Base-by-base conservation (phyloP, 2,797 vertebrate species). In the Pachyuromys duprasi region DNA sequence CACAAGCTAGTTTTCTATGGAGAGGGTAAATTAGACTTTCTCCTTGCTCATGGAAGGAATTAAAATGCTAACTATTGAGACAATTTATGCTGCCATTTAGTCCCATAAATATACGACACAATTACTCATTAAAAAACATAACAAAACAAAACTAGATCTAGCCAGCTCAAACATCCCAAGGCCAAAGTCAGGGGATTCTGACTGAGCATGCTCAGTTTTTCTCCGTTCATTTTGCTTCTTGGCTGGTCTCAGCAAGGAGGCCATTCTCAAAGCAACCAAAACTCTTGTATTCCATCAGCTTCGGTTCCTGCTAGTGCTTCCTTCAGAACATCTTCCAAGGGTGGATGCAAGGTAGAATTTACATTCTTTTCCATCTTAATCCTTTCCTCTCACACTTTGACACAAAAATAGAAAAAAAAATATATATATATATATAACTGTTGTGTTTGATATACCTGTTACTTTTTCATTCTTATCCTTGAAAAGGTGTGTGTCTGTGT, bases 41-140 rank as follows among this genome's bases (percentile, higher is more conserved):
- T 31, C 33, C 49, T 62, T 91, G 89, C 55, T 90, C 91, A 83
- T 86, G 90, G 91, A 95, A 42, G 78, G 89, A 94, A 90, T 92
- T 91, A 84, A 63, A 60, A 96, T 0, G 0, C 89, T 93, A 96
- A 63, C 26, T 39, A 31, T 67, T 84, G 70, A n/a, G 95, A 95
- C 90, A 87, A 89, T 75, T 53, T 94, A 95, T 93, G 28, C 53
- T 90, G 79, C 26, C 95, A 96, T 97, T 70, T n/a, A 72, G 96
- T 75, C 88, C 65, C 15, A 11, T 84, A 91, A 86, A 36, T 7
- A 91, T 57, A 22, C 60, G 65, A 78, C 74, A 89, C 0, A 0
- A 55, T 95, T 96, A 96, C 91, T 95, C 72, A 95, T 96, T 49
- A 11, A 49, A 49, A 49, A 49, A 98, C n/a, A n/a, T n/a, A n/a